Evolutionary conservation across 1,140 invertebrate genomes (phyloP), one percentile per base, ranked within the genome.

Genomic region (Muscidifurax raptorellus): DNA sequence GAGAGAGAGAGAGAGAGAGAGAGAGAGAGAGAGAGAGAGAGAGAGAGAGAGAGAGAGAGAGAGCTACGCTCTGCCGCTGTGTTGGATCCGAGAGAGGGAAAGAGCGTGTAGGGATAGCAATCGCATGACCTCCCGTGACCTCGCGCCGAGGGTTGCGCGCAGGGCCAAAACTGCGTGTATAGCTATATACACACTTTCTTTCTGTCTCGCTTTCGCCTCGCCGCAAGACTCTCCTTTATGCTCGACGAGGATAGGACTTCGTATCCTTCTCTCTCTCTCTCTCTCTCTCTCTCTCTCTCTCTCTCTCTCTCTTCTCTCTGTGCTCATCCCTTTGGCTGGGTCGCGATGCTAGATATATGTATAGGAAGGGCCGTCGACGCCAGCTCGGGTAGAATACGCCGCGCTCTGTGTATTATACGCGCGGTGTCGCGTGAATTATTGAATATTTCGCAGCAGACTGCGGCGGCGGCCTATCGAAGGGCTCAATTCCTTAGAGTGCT

Each of bases 111-210:
- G 90, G 88, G 86, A 88, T 90, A 88, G 89, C 88, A 88, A 91
- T 91, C 89, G 91, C 88, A 88, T 92, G 92, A 93, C 92, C 92
- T 92, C 92, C 82, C 89, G 90, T 91, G 90, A 92, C 91, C 91
- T 91, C 91, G 92, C 91, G 92, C 89, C 91, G 90, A 86, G 89
- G 88, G 89, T 87, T 92, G 89, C 52, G 52, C 22, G 86, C 87
- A 88, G 89, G 89, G 89, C 87, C 90, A 92, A 47, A 71, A 22
- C 75, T 75, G 25, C 52, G 27, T 69, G 27, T 76, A 47, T 22
- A 52, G n/a, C 3, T n/a, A n/a, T 28, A 69, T 66, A 72, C 27
- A 32, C n/a, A n/a, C 27, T 0, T 0, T 6, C 28, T 3, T 0
- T 30, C 22, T 74, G 30, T 74, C 47, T 52, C 47, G 47, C 13